Base-by-base conservation (phyloP, 2,113 vertebrate genomes). In the Pao palembangensis region DNA sequence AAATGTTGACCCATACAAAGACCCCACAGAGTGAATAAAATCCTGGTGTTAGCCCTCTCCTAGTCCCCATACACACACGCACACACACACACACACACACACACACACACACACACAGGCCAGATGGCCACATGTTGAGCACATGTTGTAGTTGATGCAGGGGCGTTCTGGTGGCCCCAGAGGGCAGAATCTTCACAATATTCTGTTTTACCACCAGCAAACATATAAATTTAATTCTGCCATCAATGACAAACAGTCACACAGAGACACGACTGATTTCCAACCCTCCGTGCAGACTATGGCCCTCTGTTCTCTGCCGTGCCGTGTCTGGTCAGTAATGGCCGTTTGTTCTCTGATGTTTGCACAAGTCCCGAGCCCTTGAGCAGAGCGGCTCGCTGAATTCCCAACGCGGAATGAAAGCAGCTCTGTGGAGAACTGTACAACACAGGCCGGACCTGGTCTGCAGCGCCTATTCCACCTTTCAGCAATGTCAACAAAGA, bases 101-200 rank as follows among this genome's bases (percentile, higher is more conserved):
- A 61, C 42, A 67, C 56, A 58, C 53, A 59, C n/a, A n/a, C n/a
- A n/a, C n/a, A n/a, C 51, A 52, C 19, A 41, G 2, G 18, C 50
- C 69, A 66, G 61, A 81, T 76, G 72, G 28, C 71, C 86, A 87
- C 84, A 85, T 87, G 84, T 74, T 84, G 53, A 83, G 81, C 87
- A 88, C 75, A 85, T 89, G 88, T 86, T 76, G 63, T 64, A 78
- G 83, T 88, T 85, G 77, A 87, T 55, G 69, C 73, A 75, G 65
- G 71, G 75, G 78, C 80, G 70, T 64, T 77, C n/a, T 79, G 69
- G 56, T 78, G 74, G 68, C 61, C 72, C 70, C 74, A 69, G 38
- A 86, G 79, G 78, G 74, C 71, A 73, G 56, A 62, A 66, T 46
- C 6, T 46, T 46, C 44, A 17, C 17, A 46, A 46, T 46, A 46